Evolutionary conservation across 2,888 invertebrate species (phyloP).

Genomic region (Penaeus monodon): DNA sequence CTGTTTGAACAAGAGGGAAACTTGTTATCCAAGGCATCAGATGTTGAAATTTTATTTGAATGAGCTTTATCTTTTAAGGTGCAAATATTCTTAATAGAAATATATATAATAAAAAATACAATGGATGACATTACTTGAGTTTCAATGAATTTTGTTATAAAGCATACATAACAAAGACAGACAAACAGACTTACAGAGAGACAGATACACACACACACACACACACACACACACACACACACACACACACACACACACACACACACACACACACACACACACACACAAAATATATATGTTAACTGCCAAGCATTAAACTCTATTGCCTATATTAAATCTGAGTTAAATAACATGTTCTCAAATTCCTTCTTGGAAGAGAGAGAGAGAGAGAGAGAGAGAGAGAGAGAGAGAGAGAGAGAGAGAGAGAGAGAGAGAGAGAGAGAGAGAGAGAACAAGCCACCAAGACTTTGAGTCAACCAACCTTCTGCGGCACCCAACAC

Average conservation of each 20-base stretch:
- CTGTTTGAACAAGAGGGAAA: conserved; percentile 71
- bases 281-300: too few species aligned
- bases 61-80: too few species aligned
- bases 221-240: too few species aligned
- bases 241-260: too few species aligned
- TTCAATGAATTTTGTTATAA: too few species aligned
- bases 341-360: not conserved
- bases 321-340: not conserved
- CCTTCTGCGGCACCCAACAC: conserved; percentile 55
- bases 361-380: not conserved
- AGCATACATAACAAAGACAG: too few species aligned
- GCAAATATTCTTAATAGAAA: too few species aligned
- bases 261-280: too few species aligned
- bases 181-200: too few species aligned
- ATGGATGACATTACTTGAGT: too few species aligned
- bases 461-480: not conserved
- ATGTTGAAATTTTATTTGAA: not conserved
- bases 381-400: not conserved
- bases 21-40: conserved; percentile 67
- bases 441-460: not conserved
- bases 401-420: not conserved
- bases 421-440: not conserved
- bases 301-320: not conserved
- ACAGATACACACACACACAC: too few species aligned
- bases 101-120: too few species aligned